A percentile compares a stretch with the other conserved stretches of the same genome.
These are phyloP conservation scores for Brassicogethes aeneus DNA, from an alignment of 2,888 invertebrate genomes.

Conservation along the genomic window DNA sequence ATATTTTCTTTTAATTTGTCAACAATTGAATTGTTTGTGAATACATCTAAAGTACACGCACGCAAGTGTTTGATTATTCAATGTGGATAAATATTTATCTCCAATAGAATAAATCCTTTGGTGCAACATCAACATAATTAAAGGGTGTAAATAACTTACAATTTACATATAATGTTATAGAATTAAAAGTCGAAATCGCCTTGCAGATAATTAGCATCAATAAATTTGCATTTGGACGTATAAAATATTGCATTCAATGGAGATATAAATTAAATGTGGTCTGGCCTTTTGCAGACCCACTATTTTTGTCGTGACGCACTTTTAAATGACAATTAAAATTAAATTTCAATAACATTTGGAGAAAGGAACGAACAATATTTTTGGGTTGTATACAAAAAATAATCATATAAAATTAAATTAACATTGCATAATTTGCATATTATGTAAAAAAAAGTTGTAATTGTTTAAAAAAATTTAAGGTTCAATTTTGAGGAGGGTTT, in stretches of 20 bases:
- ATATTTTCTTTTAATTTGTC: no score
- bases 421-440: no score
- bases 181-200: slow-evolving; percentile 1
- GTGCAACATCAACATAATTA: slow-evolving; percentile 1
- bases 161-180: slow-evolving; percentile 12
- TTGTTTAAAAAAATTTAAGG: no score
- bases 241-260: slow-evolving; percentile 3
- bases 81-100: neutral
- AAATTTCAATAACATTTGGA: neutral
- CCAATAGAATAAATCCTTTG: no score
- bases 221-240: neutral
- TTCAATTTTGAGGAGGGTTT: no score
- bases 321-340: neutral
- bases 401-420: no score
- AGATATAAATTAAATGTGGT: slow-evolving; percentile 3
- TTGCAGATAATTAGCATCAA: neutral
- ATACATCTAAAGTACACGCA: no score
- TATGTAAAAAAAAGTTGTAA: no score
- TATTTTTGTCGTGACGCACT: neutral
- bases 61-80: neutral
- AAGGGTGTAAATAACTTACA: slow-evolving; percentile 6
- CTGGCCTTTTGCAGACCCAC: neutral
- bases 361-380: no score
- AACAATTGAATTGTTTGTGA: no score
- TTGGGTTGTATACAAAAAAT: no score